Evolutionary conservation across 2,797 vertebrate species (phyloP).

Genomic region (Luscinia megarhynchos): DNA sequence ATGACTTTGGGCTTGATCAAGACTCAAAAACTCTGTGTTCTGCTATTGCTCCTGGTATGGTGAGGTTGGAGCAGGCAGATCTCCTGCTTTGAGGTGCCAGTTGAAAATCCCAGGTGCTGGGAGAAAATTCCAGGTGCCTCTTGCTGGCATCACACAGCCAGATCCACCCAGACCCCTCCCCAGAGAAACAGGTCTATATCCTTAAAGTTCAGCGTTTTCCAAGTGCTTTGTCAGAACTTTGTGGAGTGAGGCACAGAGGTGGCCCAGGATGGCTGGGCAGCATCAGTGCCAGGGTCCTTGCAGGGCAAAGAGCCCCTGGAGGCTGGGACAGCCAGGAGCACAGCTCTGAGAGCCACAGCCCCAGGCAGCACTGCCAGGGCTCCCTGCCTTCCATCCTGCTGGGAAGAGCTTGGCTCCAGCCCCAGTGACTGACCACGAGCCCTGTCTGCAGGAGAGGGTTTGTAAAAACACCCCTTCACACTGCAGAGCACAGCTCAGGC

Average conservation of each 20-base stretch:
- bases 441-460: not conserved
- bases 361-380: not conserved
- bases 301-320: not conserved
- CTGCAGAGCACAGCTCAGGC: not conserved
- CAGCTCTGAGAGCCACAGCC: not conserved
- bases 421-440: not conserved
- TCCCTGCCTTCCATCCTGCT: not conserved
- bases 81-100: rapidly evolving
- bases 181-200: rapidly evolving
- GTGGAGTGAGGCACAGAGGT: not conserved
- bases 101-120: rapidly evolving
- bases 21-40: not conserved
- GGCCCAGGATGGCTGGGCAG: not conserved
- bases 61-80: not conserved
- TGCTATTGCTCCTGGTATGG: rapidly evolving
- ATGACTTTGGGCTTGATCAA: not conserved
- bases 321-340: not conserved
- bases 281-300: rapidly evolving
- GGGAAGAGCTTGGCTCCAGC: conserved; percentile 27
- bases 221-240: not conserved
- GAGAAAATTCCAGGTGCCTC: not conserved
- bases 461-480: conserved; percentile 20
- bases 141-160: not conserved
- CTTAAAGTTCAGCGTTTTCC: not conserved
- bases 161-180: not conserved